Conservation (phyloP, 2,113 vertebrate genomes). For the Cranoglanis bouderius region DNA sequence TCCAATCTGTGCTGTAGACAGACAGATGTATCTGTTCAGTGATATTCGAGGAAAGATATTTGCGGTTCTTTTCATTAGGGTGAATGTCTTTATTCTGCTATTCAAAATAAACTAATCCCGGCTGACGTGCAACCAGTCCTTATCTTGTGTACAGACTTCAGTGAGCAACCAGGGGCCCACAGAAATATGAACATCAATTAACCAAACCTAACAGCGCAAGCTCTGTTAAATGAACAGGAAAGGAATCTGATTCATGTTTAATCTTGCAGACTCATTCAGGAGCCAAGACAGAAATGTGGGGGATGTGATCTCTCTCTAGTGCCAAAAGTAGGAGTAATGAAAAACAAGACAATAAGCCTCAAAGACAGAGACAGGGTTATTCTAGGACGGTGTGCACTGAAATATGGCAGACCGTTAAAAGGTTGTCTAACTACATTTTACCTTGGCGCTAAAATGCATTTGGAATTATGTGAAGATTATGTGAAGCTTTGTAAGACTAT, state of each 20-base stretch:
- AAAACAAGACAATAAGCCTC: conserved; percentile 37
- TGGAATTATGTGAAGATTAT: background rate
- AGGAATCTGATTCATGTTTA: conserved; percentile 63
- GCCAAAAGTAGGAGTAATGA: conserved; percentile 26
- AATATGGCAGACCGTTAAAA: conserved; percentile 24
- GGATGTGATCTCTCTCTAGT: conserved; percentile 23
- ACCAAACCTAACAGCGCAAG: conserved; percentile 41
- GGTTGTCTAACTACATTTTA: background rate
- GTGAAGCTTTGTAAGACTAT: background rate
- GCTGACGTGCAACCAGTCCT: background rate
- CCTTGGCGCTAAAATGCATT: background rate
- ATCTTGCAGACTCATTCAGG: conserved; percentile 57
- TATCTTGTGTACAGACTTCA: conserved; percentile 10
- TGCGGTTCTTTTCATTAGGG: background rate
- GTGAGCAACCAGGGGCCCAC: background rate
- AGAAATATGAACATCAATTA: conserved; percentile 48
- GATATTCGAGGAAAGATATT: background rate
- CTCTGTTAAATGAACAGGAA: conserved; percentile 52
- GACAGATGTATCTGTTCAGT: background rate
- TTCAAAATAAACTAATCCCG: background rate
- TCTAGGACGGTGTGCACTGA: conserved; percentile 20
- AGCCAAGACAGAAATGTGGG: conserved; percentile 40
- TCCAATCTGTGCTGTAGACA: background rate
- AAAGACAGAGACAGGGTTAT: conserved; percentile 29
- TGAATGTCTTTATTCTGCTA: background rate